Conservation (phyloP, 2,888 invertebrate species). For the Apodemia mormo region DNA sequence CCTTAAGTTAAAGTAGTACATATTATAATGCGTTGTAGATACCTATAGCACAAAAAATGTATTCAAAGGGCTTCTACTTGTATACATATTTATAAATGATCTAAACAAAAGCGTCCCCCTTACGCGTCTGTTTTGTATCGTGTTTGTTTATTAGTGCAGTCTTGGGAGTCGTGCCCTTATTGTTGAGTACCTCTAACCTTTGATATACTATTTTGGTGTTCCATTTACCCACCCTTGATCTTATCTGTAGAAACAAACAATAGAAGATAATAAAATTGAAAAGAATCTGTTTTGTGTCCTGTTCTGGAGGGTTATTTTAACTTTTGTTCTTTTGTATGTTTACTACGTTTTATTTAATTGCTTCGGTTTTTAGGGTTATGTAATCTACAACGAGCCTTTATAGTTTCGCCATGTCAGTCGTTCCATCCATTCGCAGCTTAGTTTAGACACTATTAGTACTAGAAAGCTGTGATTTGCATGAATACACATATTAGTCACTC, state of each 20-base stretch:
- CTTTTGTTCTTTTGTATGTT: no score
- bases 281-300: constrained; percentile 8
- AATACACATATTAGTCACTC: no score
- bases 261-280: constrained; percentile 17
- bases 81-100: constrained; percentile 63
- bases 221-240: constrained; percentile 36
- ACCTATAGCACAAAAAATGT: constrained; percentile 22
- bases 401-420: no score
- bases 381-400: no score
- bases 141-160: constrained; percentile 70
- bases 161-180: constrained; percentile 52
- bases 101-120: constrained; percentile 65
- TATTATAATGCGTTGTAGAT: constrained; percentile 6
- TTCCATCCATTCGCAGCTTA: no score
- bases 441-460: no score
- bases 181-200: constrained; percentile 46
- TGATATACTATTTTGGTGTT: constrained; percentile 50
- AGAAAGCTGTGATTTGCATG: no score
- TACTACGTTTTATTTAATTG: no score
- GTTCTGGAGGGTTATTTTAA: neutral
- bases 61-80: constrained; percentile 53
- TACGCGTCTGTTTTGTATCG: constrained; percentile 72
- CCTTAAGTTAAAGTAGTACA: neutral
- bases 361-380: no score
- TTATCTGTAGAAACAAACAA: constrained; percentile 29